Base-by-base conservation (phyloP, 2,113 vertebrate genomes). In the Passer montanus region DNA sequence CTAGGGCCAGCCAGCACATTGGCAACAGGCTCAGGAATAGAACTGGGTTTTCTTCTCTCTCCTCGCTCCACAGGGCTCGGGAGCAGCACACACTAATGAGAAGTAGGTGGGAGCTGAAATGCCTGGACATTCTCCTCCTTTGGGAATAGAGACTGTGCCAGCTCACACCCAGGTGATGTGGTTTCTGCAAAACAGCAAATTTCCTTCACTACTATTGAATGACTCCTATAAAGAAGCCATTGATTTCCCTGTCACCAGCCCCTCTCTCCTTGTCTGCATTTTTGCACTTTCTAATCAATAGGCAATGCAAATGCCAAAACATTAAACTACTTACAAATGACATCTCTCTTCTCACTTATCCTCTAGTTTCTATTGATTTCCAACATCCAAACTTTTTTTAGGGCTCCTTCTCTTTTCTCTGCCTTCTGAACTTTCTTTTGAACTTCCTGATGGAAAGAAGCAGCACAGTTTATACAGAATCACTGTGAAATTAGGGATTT, bases 201-300 rank as follows among this genome's bases (percentile, higher is more conserved):
- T 88, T 89, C 70, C 68, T 93, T 87, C 39, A 30, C 72, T 83
- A 3, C 69, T 92, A 21, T 53, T 89, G 93, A 95, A 75, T 82
- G 75, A 72, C 41, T 90, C 17, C 10, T 84, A 35, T 87, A 75
- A 87, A 89, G 77, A 68, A 90, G 39, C 15, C 67, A 91, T 89
- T 85, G 94, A 91, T 95, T 90, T 80, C 95, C 78, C 63, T 94
- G 46, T 94, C 84, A 78, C 75, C 72, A 64, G 11, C 39, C 33
- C 46, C 33, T 81, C 72, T 53, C 14, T 37, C 60, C 67, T 84
- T n/a, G 77, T 80, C 87, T 96, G 69, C 67, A 62, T 95, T 93
- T 88, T 83, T 87, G 43, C 70, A 49, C 47, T 87, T 83, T 74
- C 83, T 92, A 58, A 77, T 95, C 83, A 83, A 89, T 89, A 84